Evolutionary conservation across 2,888 invertebrate genomes (phyloP).

Genomic region (Drosophila buzzatii): DNA sequence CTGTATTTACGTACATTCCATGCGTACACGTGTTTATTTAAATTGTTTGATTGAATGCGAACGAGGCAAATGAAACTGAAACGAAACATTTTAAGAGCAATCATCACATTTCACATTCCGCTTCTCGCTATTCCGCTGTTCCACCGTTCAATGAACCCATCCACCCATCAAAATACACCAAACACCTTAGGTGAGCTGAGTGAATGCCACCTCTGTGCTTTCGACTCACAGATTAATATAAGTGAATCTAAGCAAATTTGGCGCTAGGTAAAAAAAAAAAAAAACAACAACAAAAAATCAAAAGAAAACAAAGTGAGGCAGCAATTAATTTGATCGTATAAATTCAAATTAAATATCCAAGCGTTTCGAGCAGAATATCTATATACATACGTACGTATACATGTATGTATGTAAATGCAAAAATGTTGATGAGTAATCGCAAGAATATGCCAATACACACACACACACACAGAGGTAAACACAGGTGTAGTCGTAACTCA

Average conservation of each 20-base stretch:
- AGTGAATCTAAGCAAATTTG: conserved; percentile 43
- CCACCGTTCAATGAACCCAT: conserved; percentile 69
- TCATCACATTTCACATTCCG: conserved; percentile 68
- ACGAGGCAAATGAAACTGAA: conserved; percentile 35
- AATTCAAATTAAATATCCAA: conserved; percentile 56
- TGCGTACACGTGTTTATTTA: conserved; percentile 14
- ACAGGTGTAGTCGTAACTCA: conserved; percentile 62
- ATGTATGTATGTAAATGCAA: conserved; percentile 60
- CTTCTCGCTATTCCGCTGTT: conserved; percentile 21
- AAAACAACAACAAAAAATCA: conserved; percentile 7
- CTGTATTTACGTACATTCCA: conserved; percentile 8
- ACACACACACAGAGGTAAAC: conserved; percentile 23
- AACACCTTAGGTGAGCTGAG: conserved; percentile 17
- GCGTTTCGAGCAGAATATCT: conserved; percentile 29
- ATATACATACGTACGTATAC: conserved; percentile 37
- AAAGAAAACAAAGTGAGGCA: conserved; percentile 27
- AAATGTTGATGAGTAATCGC: conserved; percentile 17
- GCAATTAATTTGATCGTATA: conserved; percentile 61
- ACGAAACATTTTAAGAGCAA: conserved; percentile 20
- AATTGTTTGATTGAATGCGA: conserved; percentile 29
- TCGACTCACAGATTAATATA: conserved; percentile 36
- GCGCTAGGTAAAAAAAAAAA: conserved; percentile 21
- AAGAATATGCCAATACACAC: conserved; percentile 17
- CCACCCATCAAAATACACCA: conserved; percentile 31
- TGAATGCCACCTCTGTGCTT: conserved; percentile 24